phyloP scores from a whole-genome alignment of 2,888 invertebrate species.

The Xestia ashworthii region DNA sequence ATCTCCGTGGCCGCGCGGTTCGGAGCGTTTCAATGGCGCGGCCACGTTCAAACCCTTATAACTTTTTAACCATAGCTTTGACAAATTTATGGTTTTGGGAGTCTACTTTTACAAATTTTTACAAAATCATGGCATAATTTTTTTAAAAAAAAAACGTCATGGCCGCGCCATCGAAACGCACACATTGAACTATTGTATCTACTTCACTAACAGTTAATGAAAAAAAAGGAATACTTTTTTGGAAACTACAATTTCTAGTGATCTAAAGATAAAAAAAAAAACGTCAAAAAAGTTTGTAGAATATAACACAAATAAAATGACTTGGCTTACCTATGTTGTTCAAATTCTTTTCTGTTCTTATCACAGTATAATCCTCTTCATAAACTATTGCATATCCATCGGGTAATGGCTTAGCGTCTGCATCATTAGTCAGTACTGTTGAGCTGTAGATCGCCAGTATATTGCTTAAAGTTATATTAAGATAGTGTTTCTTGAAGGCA shows the following conservation, averaged over 20 bases:
- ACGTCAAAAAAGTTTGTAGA: neutral
- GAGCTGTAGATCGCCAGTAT: slow-evolving; percentile 85
- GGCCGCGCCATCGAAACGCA: too few relatives aligned
- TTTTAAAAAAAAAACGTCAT: too few relatives aligned
- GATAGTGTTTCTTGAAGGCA: slow-evolving; percentile 86
- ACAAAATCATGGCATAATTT: too few relatives aligned
- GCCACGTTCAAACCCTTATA: too few relatives aligned
- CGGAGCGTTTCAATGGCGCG: too few relatives aligned
- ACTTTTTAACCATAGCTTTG: too few relatives aligned
- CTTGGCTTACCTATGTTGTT: slow-evolving; percentile 74
- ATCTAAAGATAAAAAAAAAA: slow-evolving; percentile 2
- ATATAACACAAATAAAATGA: neutral
- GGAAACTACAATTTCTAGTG: neutral
- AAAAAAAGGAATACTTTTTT: neutral
- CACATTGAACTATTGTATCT: too few relatives aligned
- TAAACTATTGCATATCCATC: slow-evolving; percentile 76
- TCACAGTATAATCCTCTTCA: slow-evolving; percentile 81
- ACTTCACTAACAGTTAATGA: too few relatives aligned
- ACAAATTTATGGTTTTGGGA: too few relatives aligned
- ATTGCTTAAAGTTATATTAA: slow-evolving; percentile 86
- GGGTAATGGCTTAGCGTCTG: slow-evolving; percentile 72
- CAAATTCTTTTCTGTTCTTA: slow-evolving; percentile 74
- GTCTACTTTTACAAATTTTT: too few relatives aligned
- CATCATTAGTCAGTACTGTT: slow-evolving; percentile 73
- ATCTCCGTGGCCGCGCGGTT: too few relatives aligned